phyloP scores from a whole-genome alignment of 2,797 vertebrate species.

The Eptatretus atami region DNA sequence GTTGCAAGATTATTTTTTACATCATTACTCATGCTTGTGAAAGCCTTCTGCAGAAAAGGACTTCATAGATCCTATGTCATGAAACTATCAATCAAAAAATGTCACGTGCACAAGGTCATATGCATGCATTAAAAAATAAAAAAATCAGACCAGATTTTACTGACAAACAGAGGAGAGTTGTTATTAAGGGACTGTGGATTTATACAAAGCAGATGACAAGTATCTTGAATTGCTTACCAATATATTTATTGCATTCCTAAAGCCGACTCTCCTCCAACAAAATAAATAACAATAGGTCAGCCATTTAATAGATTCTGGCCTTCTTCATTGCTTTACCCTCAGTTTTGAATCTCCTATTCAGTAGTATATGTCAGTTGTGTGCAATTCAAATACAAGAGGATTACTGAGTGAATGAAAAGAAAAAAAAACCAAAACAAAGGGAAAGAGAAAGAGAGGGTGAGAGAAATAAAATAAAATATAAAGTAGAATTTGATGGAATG shows the following conservation, averaged over 20 bases:
- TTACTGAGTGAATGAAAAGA: too few species aligned
- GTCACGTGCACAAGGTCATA: too few species aligned
- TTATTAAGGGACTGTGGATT: constrained; percentile 10
- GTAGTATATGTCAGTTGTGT: too few species aligned
- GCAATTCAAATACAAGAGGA: too few species aligned
- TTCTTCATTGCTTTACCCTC: too few species aligned
- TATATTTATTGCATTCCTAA: not conserved
- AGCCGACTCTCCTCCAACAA: not conserved
- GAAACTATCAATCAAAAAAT: not conserved
- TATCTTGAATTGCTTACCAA: not conserved
- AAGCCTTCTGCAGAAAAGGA: not conserved
- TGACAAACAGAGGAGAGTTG: not conserved
- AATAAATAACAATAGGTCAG: too few species aligned
- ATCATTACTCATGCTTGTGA: not conserved
- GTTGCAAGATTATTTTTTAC: not conserved
- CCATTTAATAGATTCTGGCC: too few species aligned
- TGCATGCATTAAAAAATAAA: not conserved
- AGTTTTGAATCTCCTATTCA: too few species aligned
- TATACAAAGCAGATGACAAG: constrained; percentile 6
- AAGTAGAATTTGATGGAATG: too few species aligned
- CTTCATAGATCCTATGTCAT: not conserved
- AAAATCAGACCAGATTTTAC: not conserved
- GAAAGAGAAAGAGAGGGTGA: too few species aligned
- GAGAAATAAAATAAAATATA: too few species aligned
- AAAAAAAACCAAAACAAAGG: too few species aligned